Base-by-base conservation (phyloP, 2,113 vertebrate species). In the Panthera uncia region DNA sequence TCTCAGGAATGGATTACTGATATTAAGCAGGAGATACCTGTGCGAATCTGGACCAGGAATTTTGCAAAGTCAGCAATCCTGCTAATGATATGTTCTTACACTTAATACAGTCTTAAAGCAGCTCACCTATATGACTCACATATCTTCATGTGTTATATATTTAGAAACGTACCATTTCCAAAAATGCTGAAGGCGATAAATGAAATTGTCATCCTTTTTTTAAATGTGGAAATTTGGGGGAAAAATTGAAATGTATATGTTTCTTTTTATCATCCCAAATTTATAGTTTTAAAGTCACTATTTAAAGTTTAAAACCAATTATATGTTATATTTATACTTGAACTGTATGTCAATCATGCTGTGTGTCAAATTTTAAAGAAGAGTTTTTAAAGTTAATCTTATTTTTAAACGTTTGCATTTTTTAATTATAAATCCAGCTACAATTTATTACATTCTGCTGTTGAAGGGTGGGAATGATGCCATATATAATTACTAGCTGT, bases 341-440 rank as follows among this genome's bases (percentile, higher is more conserved):
- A 85, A 52, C 88, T 95, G 8, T 18, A 48, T 15, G 8, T 68
- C 68, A 83, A 19, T 94, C 25, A 41, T 95, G 66, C 4, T 92
- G 0, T 85, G 23, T 93, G n/a, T 85, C n/a, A 71, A 7, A 80
- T 48, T 92, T 86, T 96, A 87, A 79, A 69, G n/a, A 82, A 73
- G 31, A 50, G 4, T 79, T 96, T 97, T 84, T 94, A 71, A 94
- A 90, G 23, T 86, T 90, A 90, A 71, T 79, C 31, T 81, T 91
- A 69, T 85, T 87, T 94, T 79, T 82, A 71, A 93, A 41, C 91
- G 65, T 92, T 94, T 96, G 68, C 3, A n/a, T 69, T 97, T 97
- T 88, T n/a, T 52, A 31, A 85, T 69, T 82, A 57, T 89, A 94
- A 85, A 38, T 91, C 65, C 16, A 83, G 14, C 45, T 95, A 31